Conservation (phyloP, 2,113 vertebrate genomes). For the Saguinus midas region DNA sequence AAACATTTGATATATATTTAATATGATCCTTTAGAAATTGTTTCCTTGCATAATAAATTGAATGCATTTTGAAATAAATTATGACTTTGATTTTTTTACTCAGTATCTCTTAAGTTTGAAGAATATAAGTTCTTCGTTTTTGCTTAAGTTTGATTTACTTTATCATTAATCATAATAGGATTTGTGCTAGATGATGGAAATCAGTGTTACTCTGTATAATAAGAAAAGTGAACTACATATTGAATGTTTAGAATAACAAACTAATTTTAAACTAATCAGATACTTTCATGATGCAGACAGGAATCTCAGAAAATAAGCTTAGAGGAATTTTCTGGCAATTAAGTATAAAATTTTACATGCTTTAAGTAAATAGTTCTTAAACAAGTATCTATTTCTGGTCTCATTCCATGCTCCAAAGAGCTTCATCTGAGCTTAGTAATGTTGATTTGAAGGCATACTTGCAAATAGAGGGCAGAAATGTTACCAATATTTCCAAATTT, state of each 20-base stretch:
- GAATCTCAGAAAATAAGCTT: conserved; percentile 56
- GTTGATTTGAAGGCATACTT: background rate
- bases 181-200: conserved; percentile 59
- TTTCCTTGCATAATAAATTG: conserved; percentile 69
- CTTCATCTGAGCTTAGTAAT: background rate
- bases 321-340: conserved; percentile 51
- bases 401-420: background rate
- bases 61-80: conserved; percentile 64
- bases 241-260: conserved; percentile 53
- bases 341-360: background rate
- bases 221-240: conserved; percentile 53
- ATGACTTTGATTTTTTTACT: conserved; percentile 72
- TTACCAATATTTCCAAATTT: background rate
- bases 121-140: conserved; percentile 50
- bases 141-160: conserved; percentile 75
- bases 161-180: conserved; percentile 53
- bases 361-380: background rate
- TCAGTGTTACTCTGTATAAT: conserved; percentile 47
- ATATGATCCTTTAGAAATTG: conserved; percentile 65
- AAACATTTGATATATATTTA: conserved; percentile 70
- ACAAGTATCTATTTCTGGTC: background rate
- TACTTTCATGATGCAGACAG: conserved; percentile 50
- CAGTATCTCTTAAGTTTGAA: conserved; percentile 68
- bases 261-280: conserved; percentile 56
- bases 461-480: background rate